Base-by-base conservation (phyloP, 2,113 vertebrate species). In the Rhagologus leucostigma region DNA sequence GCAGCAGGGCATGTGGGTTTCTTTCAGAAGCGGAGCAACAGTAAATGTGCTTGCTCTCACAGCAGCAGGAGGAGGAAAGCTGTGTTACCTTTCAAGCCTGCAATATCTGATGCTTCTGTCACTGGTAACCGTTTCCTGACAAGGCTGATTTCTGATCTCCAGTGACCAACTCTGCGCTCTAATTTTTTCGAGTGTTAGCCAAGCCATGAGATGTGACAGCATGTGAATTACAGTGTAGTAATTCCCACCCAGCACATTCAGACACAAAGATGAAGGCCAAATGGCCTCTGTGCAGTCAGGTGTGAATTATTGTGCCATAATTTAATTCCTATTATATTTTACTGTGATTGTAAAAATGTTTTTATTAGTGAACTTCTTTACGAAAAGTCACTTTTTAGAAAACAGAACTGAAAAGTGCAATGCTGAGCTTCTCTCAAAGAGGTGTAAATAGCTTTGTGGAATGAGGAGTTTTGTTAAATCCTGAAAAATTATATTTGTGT, bases 241-340 rank as follows among this genome's bases (percentile, higher is more conserved):
- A 96, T 93, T 96, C 85, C 93, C 29, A 12, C 90, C 84, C 88
- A 84, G 85, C 75, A 89, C 87, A 91, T 93, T 77, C 75, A 65
- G 74, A 80, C 63, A 76, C 57, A 89, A 87, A 95, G 74, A 94
- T 83, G 87, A 96, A 93, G 95, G 85, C 92, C 93, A 96, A 96
- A 90, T 88, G 90, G 93, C 93, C 64, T 88, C 80, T 86, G 67
- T 76, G 87, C 90, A 90, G 87, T 87, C 81, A 80, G 91, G 63
- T 88, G 87, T 93, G 90, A 95, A 91, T 94, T 95, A 96, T 63
- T 74, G 68, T 80, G 41, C 75, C 24, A 33, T 86, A 83, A 94
- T 94, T 96, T 96, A 93, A 87, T 93, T 87, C 92, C 67, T 55
- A 49, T 95, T 94, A 56, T 67, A 63, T 90, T 96, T 83, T 83